Conservation (phyloP, 2,888 invertebrate genomes). For the Dicyrtoma fusca region DNA sequence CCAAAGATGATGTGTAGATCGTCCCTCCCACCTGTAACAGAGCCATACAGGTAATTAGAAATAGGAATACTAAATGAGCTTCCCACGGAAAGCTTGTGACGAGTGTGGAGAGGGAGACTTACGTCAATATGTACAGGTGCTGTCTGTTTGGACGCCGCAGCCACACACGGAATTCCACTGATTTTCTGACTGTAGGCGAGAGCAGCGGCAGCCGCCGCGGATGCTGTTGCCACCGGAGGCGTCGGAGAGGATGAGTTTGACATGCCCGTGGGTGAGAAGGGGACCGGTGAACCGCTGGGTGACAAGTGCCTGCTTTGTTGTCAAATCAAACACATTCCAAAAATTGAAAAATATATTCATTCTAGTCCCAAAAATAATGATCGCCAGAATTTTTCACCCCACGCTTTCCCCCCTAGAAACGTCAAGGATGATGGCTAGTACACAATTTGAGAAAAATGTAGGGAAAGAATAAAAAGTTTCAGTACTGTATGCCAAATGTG, state of each 20-base stretch:
- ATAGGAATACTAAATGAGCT: not conserved
- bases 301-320: conserved; percentile 48
- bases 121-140: conserved; percentile 98
- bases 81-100: too few species aligned
- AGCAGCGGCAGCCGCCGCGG: conserved; percentile 58
- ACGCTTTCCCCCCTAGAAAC: too few species aligned
- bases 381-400: too few species aligned
- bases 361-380: too few species aligned
- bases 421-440: too few species aligned
- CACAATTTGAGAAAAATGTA: too few species aligned
- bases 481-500: too few species aligned
- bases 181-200: conserved; percentile 70
- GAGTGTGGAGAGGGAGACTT: too few species aligned
- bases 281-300: conserved; percentile 52
- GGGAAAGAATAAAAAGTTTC: too few species aligned
- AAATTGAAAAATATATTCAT: too few species aligned
- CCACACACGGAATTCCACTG: conserved; percentile 90
- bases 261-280: conserved; percentile 55
- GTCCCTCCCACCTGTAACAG: conserved; percentile 72
- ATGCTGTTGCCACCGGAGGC: conserved; percentile 48
- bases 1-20: conserved; percentile 93
- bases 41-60: not conserved
- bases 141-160: conserved; percentile 86
- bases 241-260: conserved; percentile 56
- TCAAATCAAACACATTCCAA: not conserved